phyloP scores from a whole-genome alignment of 1,140 invertebrate species.

The Euglossa dilemma region DNA sequence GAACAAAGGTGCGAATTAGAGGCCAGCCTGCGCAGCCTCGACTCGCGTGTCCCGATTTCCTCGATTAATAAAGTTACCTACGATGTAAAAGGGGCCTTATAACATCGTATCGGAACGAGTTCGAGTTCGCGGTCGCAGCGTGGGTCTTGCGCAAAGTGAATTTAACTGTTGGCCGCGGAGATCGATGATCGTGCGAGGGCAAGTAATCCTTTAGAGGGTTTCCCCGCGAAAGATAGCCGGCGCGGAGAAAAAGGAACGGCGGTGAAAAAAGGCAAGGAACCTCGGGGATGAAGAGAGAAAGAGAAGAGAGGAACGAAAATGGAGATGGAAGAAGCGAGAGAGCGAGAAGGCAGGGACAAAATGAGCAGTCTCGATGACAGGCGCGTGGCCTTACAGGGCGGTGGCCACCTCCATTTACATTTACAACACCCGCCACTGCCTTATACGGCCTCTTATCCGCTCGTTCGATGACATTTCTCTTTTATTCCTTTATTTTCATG shows the following conservation, averaged over 20 bases:
- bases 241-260: neutral
- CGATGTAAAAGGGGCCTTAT: conserved; percentile 34
- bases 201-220: conserved; percentile 41
- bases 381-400: conserved; percentile 75
- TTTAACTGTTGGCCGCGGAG: conserved; percentile 35
- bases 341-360: conserved; percentile 30
- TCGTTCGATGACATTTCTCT: conserved; percentile 73
- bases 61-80: conserved; percentile 45
- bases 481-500: conserved; percentile 62
- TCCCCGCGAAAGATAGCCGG: conserved; percentile 29
- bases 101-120: neutral
- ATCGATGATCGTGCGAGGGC: conserved; percentile 41
- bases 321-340: conserved; percentile 5
- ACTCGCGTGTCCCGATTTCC: conserved; percentile 45
- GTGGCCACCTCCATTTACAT: conserved; percentile 76
- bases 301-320: too few relatives aligned
- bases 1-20: conserved; percentile 49
- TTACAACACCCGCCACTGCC: conserved; percentile 74
- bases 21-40: too few relatives aligned
- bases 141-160: conserved; percentile 14
- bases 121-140: neutral
- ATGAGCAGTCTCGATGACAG: conserved; percentile 70
- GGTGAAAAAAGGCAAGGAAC: neutral
- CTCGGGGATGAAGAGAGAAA: neutral
- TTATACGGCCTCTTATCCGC: conserved; percentile 73